Conservation (phyloP, 2,888 invertebrate species). For the Lordiphosa andalusiaca region DNA sequence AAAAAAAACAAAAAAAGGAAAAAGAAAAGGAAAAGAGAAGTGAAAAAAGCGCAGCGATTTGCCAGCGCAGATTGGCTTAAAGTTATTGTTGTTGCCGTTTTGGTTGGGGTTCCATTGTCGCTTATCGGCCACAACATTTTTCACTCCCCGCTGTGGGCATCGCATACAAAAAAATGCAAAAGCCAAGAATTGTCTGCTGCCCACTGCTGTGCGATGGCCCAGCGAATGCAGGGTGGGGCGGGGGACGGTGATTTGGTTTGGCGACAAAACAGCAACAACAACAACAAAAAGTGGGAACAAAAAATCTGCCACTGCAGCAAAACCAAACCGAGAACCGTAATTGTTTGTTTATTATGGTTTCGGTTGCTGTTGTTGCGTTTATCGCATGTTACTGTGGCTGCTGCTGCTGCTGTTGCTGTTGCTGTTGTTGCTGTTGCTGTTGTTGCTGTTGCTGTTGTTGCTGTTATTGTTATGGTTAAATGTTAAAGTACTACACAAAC, state of each 20-base stretch:
- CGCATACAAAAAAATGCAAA: conserved; percentile 41
- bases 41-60: conserved; percentile 14
- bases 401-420: conserved; percentile 26
- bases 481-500: conserved; percentile 58
- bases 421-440: conserved; percentile 34
- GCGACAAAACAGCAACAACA: conserved; percentile 14
- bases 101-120: conserved; percentile 47
- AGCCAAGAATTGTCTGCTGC: conserved; percentile 24
- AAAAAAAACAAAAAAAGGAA: too few relatives aligned
- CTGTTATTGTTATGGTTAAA: conserved; percentile 53
- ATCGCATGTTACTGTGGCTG: conserved; percentile 19
- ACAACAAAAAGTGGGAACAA: conserved; percentile 9
- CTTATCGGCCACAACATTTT: conserved; percentile 62
- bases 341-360: conserved; percentile 77
- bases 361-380: conserved; percentile 23
- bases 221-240: conserved; percentile 10
- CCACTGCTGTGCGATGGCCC: conserved; percentile 18
- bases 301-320: conserved; percentile 31
- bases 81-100: conserved; percentile 25
- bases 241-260: conserved; percentile 14
- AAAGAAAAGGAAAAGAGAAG: too few relatives aligned
- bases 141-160: conserved; percentile 60
- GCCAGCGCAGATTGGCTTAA: conserved; percentile 23
- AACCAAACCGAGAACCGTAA: conserved; percentile 62
- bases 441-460: conserved; percentile 38